A percentile compares a stretch with the other conserved stretches of the same genome.
Evolutionary conservation across 2,888 invertebrate genomes (phyloP).

Genomic region (Andrena praecox): DNA sequence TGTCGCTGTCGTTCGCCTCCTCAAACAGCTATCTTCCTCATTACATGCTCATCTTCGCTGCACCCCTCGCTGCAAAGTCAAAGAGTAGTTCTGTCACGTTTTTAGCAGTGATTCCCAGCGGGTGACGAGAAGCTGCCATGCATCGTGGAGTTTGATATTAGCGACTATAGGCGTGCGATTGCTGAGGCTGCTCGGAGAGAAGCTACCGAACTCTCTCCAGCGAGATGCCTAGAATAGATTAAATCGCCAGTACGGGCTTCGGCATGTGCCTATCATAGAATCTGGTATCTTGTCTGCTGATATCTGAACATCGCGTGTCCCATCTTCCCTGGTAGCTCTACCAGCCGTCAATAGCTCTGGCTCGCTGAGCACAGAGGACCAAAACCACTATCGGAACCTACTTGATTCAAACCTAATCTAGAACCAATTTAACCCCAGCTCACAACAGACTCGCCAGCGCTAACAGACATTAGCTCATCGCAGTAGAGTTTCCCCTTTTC

Average conservation of each 20-base stretch:
- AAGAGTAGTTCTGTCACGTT: slow-evolving; percentile 20
- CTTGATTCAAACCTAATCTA: not conserved
- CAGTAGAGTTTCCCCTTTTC: not conserved
- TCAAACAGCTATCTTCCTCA: slow-evolving; percentile 68
- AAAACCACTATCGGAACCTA: not conserved
- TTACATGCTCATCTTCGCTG: slow-evolving; percentile 59
- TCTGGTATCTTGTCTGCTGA: not conserved
- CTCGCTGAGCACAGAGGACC: not conserved
- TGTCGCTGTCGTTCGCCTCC: slow-evolving; percentile 42
- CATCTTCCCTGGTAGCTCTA: not conserved
- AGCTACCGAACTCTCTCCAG: too few relatives aligned
- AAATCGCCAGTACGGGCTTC: too few relatives aligned
- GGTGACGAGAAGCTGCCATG: not conserved
- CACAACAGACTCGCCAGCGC: not conserved
- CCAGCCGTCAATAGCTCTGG: not conserved
- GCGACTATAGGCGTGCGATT: too few relatives aligned
- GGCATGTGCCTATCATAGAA: not conserved
- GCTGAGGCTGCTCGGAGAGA: too few relatives aligned
- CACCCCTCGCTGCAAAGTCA: slow-evolving; percentile 42
- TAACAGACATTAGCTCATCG: not conserved
- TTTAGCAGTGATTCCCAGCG: not conserved
- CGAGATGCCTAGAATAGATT: too few relatives aligned
- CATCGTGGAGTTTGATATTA: not conserved
- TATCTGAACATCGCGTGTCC: not conserved
- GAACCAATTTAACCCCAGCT: not conserved